Base-by-base conservation (phyloP, 2,888 invertebrate species). In the Habrosyne pyritoides region DNA sequence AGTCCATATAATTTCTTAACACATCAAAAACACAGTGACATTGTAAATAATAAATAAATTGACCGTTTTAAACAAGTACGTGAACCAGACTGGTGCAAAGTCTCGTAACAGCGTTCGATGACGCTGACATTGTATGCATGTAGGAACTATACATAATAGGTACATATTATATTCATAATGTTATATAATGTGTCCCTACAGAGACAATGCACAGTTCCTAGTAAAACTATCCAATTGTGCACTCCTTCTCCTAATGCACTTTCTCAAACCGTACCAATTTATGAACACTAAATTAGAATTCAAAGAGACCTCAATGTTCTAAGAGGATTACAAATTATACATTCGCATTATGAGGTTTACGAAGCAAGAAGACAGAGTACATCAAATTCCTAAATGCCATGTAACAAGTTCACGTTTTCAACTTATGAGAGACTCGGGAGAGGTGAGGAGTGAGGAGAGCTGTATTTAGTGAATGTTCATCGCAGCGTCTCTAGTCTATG, bases 381-480 rank as follows among this genome's bases (percentile, higher is more conserved):
- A 42, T 42, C 18, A n/a, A 14, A 18, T 42, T 42, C 18, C 42
- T 42, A 42, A 42, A 42, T 42, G 10, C 42, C 18, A 42, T 42
- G 42, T 42, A 42, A 42, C 42, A 42, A 42, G 42, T 42, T 42
- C 42, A 42, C 21, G 47, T 53, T 28, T 26, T 10, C 46, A 47
- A 53, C 53, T 21, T 53, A 21, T 42, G 42, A 52, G 36, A 46
- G 12, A 28, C 21, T 28, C 12, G 22, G 30, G 24, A 14, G 28
- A 24, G 33, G 12, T 55, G 63, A 68, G 69, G 70, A 66, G 58
- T 66, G 64, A 56, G 64, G 66, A 67, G 70, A 61, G 76, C 72
- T 67, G 79, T 79, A 77, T 85, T 84, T 81, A 84, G 82, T 69
- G 73, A 81, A 73, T 73, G 74, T 77, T 83, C 81, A 76, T 75